These are phyloP conservation scores for Orchesella flavescens DNA, from an alignment of 2,888 invertebrate genomes.

Conservation along the genomic window DNA sequence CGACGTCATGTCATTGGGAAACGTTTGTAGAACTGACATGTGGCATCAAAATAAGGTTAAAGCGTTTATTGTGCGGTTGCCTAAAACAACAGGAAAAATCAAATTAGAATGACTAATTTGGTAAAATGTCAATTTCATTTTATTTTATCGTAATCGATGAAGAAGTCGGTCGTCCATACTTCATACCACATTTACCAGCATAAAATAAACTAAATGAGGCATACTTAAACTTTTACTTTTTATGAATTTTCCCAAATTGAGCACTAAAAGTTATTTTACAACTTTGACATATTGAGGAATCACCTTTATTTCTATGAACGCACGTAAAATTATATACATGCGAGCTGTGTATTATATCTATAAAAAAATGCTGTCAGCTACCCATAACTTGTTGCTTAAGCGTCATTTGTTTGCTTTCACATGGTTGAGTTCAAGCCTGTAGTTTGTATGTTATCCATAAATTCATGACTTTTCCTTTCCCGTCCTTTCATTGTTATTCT, in stretches of 20 bases:
- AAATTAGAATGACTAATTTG: not conserved
- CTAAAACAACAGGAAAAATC: no score
- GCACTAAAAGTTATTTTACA: constrained; percentile 27
- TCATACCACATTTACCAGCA: not conserved
- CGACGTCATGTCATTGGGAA: no score
- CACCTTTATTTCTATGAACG: not conserved
- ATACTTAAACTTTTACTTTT: not conserved
- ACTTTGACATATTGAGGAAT: constrained; percentile 14
- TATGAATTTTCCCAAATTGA: constrained; percentile 33
- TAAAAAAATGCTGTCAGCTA: not conserved
- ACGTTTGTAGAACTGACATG: no score
- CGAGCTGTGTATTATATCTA: not conserved
- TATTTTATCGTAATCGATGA: not conserved
- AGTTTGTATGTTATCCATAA: not conserved
- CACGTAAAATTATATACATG: not conserved
- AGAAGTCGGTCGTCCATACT: not conserved
- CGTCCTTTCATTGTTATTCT: no score
- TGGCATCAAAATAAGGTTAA: no score
- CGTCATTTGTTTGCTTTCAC: not conserved
- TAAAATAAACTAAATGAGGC: not conserved
- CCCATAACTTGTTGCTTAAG: constrained; percentile 2
- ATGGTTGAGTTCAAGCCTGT: not conserved
- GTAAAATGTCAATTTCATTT: constrained; percentile 5
- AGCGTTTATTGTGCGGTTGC: no score
- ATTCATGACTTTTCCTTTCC: no score